phyloP scores from a whole-genome alignment of 2,113 vertebrate genomes.

The Macquaria australasica region DNA sequence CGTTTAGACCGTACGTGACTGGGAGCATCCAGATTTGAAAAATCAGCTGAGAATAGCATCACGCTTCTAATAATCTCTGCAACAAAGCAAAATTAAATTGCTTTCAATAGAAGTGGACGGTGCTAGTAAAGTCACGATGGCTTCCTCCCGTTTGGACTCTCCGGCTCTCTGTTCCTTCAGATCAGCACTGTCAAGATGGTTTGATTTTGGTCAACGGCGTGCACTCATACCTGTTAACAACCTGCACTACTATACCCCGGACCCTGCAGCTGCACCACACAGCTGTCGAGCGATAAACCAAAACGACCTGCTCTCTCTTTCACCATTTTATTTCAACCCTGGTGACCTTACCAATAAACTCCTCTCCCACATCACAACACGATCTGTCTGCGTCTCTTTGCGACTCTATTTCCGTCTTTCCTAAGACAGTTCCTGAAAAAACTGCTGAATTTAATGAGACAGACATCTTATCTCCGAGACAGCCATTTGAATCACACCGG shows the following conservation, averaged over 20 bases:
- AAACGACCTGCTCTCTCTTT: conserved; percentile 11
- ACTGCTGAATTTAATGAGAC: conserved; percentile 12
- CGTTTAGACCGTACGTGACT: neutral
- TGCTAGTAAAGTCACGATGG: too few species aligned
- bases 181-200: too few species aligned
- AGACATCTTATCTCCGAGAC: conserved; percentile 7
- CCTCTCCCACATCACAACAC: neutral
- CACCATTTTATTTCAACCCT: conserved; percentile 13
- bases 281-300: conserved; percentile 41
- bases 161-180: too few species aligned
- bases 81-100: too few species aligned
- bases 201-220: too few species aligned
- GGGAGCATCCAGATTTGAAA: too few species aligned
- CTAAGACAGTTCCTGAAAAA: neutral
- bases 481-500: conserved; percentile 20
- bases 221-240: conserved; percentile 23
- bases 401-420: neutral
- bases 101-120: too few species aligned
- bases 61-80: too few species aligned
- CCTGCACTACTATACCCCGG: neutral
- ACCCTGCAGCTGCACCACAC: conserved; percentile 32
- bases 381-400: neutral
- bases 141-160: too few species aligned
- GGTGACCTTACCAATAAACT: conserved; percentile 6
- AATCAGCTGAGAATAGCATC: too few species aligned